phyloP scores from a whole-genome alignment of 2,113 vertebrate species.

The Hemiscyllium ocellatum region DNA sequence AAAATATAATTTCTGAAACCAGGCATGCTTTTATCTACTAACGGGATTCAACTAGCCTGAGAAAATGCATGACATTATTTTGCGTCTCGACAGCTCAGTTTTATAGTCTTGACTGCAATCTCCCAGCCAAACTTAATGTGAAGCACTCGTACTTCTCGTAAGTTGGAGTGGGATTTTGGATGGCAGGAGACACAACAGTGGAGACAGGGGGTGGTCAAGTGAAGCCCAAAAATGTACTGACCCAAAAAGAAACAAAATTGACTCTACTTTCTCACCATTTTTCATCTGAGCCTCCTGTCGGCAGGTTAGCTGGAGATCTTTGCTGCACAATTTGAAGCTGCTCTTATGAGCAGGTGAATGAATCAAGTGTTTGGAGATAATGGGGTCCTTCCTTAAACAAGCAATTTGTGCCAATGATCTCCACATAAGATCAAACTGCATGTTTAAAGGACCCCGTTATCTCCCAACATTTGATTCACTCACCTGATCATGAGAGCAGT shows the following conservation, averaged over 20 bases:
- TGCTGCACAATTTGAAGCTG: not conserved
- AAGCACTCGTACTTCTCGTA: not conserved
- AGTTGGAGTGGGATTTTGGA: not conserved
- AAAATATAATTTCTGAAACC: too few relatives aligned
- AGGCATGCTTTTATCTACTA: not conserved
- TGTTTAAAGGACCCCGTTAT: not conserved
- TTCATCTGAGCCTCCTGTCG: not conserved
- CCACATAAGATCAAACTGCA: not conserved
- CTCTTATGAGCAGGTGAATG: not conserved
- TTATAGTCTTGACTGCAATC: too few relatives aligned
- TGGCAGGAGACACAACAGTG: not conserved
- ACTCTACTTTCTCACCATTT: not conserved
- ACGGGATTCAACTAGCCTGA: not conserved
- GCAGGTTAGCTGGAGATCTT: not conserved
- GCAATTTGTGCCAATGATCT: not conserved
- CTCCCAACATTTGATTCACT: not conserved
- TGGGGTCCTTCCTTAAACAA: not conserved
- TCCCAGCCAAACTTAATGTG: not conserved
- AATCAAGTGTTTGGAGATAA: not conserved
- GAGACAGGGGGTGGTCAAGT: not conserved
- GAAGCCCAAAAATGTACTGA: not conserved
- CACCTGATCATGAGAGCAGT: not conserved
- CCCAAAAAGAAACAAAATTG: not conserved
- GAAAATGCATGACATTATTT: not conserved
- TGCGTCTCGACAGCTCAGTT: too few relatives aligned